phyloP scores from a whole-genome alignment of 92 coral and sea anemone genomes.

The Palythoa grandiflora region DNA sequence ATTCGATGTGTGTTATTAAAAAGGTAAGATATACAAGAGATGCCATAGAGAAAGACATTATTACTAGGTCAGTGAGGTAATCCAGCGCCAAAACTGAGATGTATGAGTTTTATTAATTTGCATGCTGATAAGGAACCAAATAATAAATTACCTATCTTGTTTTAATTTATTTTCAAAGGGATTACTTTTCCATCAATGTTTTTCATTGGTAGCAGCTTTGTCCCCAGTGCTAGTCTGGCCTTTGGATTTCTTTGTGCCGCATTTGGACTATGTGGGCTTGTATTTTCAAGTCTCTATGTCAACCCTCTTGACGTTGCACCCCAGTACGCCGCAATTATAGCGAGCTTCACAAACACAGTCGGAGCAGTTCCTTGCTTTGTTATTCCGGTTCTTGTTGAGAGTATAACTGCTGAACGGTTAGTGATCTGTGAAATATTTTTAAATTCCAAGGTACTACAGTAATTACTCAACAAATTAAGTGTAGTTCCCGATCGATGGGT shows the following conservation, averaged over 20 bases:
- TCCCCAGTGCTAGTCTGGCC: constrained; percentile 22
- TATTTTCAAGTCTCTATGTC: constrained; percentile 19
- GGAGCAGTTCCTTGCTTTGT: constrained; percentile 17
- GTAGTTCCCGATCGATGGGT: no score
- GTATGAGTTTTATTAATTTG: neutral
- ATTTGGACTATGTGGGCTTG: constrained; percentile 4
- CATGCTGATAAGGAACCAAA: neutral
- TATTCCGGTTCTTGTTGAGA: neutral
- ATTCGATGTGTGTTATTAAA: neutral
- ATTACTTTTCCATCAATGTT: constrained; percentile 28
- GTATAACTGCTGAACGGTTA: constrained; percentile 2
- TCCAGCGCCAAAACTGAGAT: no score
- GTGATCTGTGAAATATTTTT: neutral
- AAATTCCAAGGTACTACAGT: neutral
- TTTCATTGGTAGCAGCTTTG: constrained; percentile 6
- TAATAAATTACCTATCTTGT: neutral
- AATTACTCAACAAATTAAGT: no score
- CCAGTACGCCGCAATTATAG: constrained; percentile 5
- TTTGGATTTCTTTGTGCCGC: constrained; percentile 4
- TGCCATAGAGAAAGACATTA: neutral
- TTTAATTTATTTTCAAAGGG: neutral
- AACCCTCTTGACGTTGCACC: constrained; percentile 26
- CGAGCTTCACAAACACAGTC: constrained; percentile 8
- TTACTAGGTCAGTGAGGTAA: neutral
- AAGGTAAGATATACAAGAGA: neutral